Evolutionary conservation across 2,888 invertebrate species (phyloP).

Genomic region (Gortyna flavago): DNA sequence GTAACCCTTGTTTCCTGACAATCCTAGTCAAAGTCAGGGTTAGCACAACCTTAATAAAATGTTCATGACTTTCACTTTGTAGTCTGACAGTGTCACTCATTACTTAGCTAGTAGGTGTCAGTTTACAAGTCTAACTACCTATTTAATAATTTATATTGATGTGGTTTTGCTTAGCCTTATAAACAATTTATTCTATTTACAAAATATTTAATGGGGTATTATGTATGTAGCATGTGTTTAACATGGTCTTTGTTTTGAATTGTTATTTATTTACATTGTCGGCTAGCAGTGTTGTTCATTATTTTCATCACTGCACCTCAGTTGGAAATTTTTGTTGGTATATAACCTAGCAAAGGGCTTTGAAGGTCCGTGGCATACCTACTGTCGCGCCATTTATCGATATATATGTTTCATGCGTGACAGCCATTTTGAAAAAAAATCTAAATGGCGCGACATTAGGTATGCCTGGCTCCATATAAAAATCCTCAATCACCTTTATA

Average conservation of each 20-base stretch:
- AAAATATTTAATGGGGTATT: conserved; percentile 5
- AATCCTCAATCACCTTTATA: no score
- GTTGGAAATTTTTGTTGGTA: neutral
- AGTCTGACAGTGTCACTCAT: conserved; percentile 1
- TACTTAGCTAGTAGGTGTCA: conserved; percentile 11
- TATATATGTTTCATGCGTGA: neutral
- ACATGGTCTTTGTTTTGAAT: conserved; percentile 13
- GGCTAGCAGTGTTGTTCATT: neutral
- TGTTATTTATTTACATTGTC: neutral
- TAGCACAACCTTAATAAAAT: conserved; percentile 14
- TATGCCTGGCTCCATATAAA: no score
- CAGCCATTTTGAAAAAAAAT: no score
- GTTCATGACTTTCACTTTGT: conserved; percentile 45
- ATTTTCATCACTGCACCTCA: neutral
- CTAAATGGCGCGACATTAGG: no score
- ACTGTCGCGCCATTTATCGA: neutral
- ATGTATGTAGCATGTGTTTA: neutral
- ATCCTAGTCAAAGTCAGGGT: conserved; percentile 36
- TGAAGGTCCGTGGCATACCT: neutral
- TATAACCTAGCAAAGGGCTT: neutral
- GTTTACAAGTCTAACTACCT: neutral
- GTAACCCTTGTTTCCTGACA: conserved; percentile 26
- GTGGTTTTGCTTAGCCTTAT: conserved; percentile 27
- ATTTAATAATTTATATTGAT: conserved; percentile 1
- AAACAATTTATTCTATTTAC: conserved; percentile 20